Conservation (phyloP, 2,113 vertebrate genomes). For the Progne subis region DNA sequence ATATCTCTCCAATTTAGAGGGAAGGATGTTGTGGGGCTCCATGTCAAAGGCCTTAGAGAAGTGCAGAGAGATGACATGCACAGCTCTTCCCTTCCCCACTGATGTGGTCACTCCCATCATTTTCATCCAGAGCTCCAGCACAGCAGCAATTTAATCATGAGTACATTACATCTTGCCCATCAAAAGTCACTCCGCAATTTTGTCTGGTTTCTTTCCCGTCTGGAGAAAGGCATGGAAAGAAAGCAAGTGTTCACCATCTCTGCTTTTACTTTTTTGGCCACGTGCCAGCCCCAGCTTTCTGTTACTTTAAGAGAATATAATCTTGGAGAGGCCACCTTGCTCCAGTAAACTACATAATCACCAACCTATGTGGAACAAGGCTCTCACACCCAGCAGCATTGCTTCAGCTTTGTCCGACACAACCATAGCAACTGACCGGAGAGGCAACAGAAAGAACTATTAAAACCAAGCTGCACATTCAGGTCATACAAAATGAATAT, state of each 20-base stretch:
- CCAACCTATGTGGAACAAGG: background rate
- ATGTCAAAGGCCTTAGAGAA: background rate
- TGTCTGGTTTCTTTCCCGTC: background rate
- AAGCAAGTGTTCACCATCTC: background rate
- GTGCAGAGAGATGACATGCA: background rate
- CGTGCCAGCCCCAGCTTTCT: background rate
- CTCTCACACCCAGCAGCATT: background rate
- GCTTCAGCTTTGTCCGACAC: background rate
- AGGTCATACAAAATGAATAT: background rate
- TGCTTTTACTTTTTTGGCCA: background rate
- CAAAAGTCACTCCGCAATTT: background rate
- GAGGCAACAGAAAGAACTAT: background rate
- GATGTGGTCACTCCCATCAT: background rate
- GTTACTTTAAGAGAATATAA: background rate
- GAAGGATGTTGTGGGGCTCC: background rate
- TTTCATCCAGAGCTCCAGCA: background rate
- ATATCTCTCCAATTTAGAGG: background rate
- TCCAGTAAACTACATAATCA: background rate
- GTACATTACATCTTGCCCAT: background rate
- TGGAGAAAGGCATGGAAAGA: background rate
- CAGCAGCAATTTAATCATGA: background rate
- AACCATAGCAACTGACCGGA: accelerated
- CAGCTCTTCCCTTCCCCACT: background rate
- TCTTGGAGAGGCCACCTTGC: background rate
- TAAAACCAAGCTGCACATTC: background rate